phyloP scores from a whole-genome alignment of 2,888 invertebrate species.

The Lepidocyrtoides sp. region DNA sequence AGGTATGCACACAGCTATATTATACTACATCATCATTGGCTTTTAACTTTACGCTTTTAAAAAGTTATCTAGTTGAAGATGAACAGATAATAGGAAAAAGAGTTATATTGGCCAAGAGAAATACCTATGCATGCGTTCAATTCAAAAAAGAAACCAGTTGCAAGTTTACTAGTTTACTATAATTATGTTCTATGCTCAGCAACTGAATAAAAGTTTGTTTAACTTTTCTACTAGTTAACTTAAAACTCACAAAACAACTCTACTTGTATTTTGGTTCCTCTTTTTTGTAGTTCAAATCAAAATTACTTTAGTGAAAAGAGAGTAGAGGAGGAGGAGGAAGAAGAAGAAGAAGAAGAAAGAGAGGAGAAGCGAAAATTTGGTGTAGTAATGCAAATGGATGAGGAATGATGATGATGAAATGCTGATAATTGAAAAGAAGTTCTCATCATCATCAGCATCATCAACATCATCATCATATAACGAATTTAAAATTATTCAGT shows the following conservation, averaged over 20 bases:
- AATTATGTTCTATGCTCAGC: constrained; percentile 20
- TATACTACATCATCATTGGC: background rate
- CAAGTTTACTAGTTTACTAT: constrained; percentile 38
- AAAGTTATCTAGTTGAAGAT: constrained; percentile 4
- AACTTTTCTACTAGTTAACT: constrained; percentile 35
- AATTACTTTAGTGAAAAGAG: constrained; percentile 39
- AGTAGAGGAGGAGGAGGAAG: constrained; percentile 5
- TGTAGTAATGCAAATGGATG: constrained; percentile 29
- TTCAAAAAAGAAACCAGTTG: constrained; percentile 75
- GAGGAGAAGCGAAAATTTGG: background rate
- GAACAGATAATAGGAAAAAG: background rate
- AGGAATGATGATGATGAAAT: constrained; percentile 1
- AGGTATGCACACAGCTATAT: background rate
- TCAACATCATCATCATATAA: constrained; percentile 1
- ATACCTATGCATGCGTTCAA: background rate
- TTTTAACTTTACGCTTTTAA: background rate
- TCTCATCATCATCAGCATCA: constrained; percentile 65
- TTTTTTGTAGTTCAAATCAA: constrained; percentile 47
- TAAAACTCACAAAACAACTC: constrained; percentile 66
- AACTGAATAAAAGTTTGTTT: constrained; percentile 1
- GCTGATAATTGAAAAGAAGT: constrained; percentile 48
- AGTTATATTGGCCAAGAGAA: constrained; percentile 47
- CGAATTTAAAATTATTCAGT: background rate
- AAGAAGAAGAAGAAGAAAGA: background rate
- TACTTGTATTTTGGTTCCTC: constrained; percentile 29